Evolutionary conservation across 2,113 vertebrate species (phyloP), one percentile per base, ranked within the genome.

Genomic region (Tor tambroides): DNA sequence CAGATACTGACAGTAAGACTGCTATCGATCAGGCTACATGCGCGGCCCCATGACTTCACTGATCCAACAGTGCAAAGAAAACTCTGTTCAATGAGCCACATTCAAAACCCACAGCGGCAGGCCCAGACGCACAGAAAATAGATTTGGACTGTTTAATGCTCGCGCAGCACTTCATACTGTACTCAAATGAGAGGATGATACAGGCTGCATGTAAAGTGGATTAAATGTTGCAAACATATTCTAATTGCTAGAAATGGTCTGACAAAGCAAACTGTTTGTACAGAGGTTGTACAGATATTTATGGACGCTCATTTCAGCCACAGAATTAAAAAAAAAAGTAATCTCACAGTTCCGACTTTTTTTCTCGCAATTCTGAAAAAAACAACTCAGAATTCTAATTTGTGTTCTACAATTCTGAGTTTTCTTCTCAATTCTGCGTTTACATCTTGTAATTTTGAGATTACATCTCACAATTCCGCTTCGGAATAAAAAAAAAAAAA

Each of bases 1-100:
- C 83, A 72, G 83, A 81, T 77, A 83, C 76, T 74, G 71, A 78
- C 46, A 77, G 78, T 85, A 78, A 85, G 87, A 67, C 51, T 65
- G 23, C 72, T 80, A 87, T 85, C 59, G 79, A 89, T 87, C 88
- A 89, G 72, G 74, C 67, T 77, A 14, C 12, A n/a, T 69, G 56
- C 51, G 32, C n/a, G 21, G 79, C 79, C 84, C 72, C 23, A 76
- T 83, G 74, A 82, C 51, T 54, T 71, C 56, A 83, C 80, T 51
- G 76, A 78, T 81, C 81, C 85, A 84, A 59, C 88, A 74, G 74
- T 80, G 85, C 56, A 59, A 61, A 87, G 77, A 86, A 85, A 86
- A 87, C 82, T 76, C 76, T 32, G 32, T 56, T 80, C 81, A 85
- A 69, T 32, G 46, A 81, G 32, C 54, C 74, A 19, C 74, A 86